phyloP scores from a whole-genome alignment of 2,888 invertebrate genomes.

The Hirtodrosophila duncani region DNA sequence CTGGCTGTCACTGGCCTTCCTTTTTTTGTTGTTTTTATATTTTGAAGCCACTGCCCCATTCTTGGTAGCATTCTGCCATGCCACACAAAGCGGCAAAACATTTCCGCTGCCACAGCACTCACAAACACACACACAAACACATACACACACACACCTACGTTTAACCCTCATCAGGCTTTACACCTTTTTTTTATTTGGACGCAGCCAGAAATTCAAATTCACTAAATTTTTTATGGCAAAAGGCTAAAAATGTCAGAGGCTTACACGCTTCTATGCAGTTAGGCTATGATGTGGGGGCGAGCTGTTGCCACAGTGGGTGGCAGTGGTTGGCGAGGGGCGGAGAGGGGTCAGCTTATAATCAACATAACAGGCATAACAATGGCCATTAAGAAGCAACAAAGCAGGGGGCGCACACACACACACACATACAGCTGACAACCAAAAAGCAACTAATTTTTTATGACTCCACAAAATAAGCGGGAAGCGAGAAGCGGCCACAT shows the following conservation, averaged over 20 bases:
- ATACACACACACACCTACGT: constrained; percentile 12
- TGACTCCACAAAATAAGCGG: constrained; percentile 13
- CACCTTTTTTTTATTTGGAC: constrained; percentile 42
- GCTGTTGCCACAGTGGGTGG: not conserved
- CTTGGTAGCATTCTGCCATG: constrained; percentile 31
- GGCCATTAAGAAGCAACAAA: constrained; percentile 37
- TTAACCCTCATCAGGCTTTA: constrained; percentile 47
- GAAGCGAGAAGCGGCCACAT: not conserved
- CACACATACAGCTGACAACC: constrained; percentile 18
- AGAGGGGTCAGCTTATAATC: constrained; percentile 37
- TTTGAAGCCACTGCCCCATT: constrained; percentile 3
- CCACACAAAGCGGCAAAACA: constrained; percentile 25
- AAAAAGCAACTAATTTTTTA: constrained; percentile 43
- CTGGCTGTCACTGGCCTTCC: too few relatives aligned
- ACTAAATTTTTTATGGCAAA: constrained; percentile 25
- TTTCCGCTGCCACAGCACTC: constrained; percentile 35
- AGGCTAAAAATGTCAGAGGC: constrained; percentile 31
- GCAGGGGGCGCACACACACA: not conserved
- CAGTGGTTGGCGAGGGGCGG: not conserved
- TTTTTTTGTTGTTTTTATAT: too few relatives aligned
- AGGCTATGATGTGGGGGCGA: constrained; percentile 10
- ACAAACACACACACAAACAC: constrained; percentile 1
- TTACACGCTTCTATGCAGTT: constrained; percentile 34
- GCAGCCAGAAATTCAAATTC: constrained; percentile 38
- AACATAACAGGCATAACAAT: constrained; percentile 50